phyloP scores from a whole-genome alignment of 1,140 invertebrate genomes.

The Magallana angulata region DNA sequence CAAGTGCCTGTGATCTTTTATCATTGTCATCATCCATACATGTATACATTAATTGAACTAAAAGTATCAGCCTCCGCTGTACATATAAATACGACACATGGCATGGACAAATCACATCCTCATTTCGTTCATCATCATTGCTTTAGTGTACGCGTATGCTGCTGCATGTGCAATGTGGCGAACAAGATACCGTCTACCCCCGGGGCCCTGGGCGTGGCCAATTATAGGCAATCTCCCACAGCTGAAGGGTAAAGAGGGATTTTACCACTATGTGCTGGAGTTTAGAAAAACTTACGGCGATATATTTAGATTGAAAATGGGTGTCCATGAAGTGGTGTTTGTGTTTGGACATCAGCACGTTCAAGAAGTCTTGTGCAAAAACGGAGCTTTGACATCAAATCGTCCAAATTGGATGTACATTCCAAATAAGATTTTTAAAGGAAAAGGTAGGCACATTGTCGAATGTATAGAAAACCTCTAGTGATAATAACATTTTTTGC shows the following conservation, averaged over 20 bases:
- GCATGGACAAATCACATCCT: no score
- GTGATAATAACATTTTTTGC: no score
- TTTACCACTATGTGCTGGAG: slow-evolving; percentile 12
- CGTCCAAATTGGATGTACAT: slow-evolving; percentile 27
- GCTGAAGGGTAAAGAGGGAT: neutral
- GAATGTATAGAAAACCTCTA: no score
- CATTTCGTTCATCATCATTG: no score
- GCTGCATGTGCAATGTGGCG: no score
- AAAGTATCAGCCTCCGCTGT: no score
- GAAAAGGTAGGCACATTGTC: slow-evolving; percentile 2
- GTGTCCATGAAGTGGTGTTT: neutral
- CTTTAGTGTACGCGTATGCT: no score
- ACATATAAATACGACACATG: no score
- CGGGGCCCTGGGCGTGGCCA: slow-evolving; percentile 13
- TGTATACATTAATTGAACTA: no score
- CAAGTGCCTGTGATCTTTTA: no score
- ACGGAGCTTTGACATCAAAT: neutral
- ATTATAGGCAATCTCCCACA: slow-evolving; percentile 30
- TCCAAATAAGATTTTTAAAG: neutral
- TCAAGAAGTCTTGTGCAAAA: slow-evolving; percentile 11
- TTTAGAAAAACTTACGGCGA: slow-evolving; percentile 19
- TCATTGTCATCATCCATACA: no score
- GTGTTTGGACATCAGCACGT: neutral
- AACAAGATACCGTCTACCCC: neutral
- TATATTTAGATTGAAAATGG: slow-evolving; percentile 1